Percentiles rank a stretch among this genome's conserved stretches.
phyloP scores from a whole-genome alignment of 2,888 invertebrate genomes.

The Zaprionus lineosus region DNA sequence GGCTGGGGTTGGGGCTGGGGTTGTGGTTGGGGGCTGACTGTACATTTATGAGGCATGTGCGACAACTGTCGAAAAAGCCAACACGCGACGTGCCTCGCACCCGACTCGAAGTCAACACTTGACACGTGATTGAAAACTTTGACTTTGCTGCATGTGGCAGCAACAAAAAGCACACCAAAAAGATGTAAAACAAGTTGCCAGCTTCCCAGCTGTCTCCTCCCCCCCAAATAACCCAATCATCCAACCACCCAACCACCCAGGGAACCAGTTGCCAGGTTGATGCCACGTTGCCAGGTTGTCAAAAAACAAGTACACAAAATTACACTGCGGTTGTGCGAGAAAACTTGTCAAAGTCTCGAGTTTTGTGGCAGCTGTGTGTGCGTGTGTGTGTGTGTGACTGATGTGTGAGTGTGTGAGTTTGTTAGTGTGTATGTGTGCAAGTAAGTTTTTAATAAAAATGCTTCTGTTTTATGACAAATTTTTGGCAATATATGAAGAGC shows the following conservation, averaged over 20 bases:
- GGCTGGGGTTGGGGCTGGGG: not conserved
- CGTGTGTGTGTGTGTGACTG: not conserved
- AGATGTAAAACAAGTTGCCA: constrained; percentile 12
- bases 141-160: constrained; percentile 73
- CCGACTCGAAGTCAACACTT: constrained; percentile 67
- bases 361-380: constrained; percentile 4
- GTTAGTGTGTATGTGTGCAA: constrained; percentile 19
- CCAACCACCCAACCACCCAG: constrained; percentile 4
- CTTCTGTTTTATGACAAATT: constrained; percentile 63
- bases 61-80: constrained; percentile 73
- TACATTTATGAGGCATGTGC: constrained; percentile 77
- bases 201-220: not conserved
- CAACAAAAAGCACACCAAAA: constrained; percentile 17
- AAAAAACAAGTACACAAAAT: constrained; percentile 35
- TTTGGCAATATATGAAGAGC: constrained; percentile 5
- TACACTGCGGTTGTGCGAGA: constrained; percentile 41
- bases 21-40: constrained; percentile 13
- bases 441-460: constrained; percentile 67
- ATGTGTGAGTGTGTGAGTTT: not conserved
- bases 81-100: constrained; percentile 50
- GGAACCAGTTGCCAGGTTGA: not conserved
- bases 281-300: constrained; percentile 10
- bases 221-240: too few species aligned
- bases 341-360: constrained; percentile 50
- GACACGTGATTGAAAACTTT: constrained; percentile 79